phyloP scores from a whole-genome alignment of 2,888 invertebrate genomes.

The Corythucha ciliata region DNA sequence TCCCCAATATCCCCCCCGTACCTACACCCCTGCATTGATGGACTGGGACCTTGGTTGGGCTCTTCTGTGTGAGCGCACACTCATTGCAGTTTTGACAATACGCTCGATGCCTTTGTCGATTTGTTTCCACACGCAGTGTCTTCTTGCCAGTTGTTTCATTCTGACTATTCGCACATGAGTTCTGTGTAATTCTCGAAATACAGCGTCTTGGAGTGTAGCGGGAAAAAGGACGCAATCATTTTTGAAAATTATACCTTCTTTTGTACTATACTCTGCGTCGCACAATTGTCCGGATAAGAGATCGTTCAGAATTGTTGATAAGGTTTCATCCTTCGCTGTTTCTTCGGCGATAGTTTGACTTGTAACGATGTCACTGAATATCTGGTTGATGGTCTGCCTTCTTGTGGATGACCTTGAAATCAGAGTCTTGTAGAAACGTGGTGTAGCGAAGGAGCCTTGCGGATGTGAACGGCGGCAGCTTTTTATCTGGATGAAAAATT shows the following conservation, averaged over 20 bases:
- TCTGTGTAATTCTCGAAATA: conserved; percentile 25
- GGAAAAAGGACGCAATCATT: conserved; percentile 29
- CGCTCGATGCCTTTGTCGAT: conserved; percentile 35
- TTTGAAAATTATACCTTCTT: conserved; percentile 22
- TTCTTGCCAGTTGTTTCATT: conserved; percentile 36
- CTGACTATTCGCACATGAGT: conserved; percentile 33
- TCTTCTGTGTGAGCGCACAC: neutral
- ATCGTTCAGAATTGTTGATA: conserved; percentile 1
- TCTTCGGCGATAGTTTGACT: conserved; percentile 1
- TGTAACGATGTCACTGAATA: conserved; percentile 11
- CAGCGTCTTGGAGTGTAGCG: conserved; percentile 19
- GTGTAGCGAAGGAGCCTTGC: conserved; percentile 12
- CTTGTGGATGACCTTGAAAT: neutral
- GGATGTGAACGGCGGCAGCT: conserved; percentile 6
- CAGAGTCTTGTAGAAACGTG: conserved; percentile 6
- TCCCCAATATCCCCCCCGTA: too few relatives aligned
- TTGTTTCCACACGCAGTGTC: conserved; percentile 36
- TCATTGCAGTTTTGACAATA: conserved; percentile 31
- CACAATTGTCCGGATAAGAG: conserved; percentile 3
- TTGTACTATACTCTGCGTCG: neutral
- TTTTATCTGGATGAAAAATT: conserved; percentile 14
- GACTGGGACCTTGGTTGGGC: conserved; percentile 1
- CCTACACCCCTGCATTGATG: too few relatives aligned
- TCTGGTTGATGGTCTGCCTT: conserved; percentile 9
- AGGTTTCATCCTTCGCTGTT: conserved; percentile 3